Evolutionary conservation across 2,113 vertebrate genomes (phyloP).

Genomic region (Burhinus oedicnemus): DNA sequence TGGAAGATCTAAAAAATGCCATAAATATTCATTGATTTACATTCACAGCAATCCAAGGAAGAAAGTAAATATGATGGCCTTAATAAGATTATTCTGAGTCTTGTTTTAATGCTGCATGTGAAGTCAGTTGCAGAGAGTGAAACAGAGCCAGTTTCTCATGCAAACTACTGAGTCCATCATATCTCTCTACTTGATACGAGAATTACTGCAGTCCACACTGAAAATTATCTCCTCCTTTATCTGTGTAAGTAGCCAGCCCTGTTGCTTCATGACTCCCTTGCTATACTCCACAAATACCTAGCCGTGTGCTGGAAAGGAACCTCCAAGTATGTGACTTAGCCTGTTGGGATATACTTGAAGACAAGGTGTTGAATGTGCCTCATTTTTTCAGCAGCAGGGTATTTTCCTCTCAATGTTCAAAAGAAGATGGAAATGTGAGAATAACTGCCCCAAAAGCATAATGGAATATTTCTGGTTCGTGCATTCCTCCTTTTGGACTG

Average conservation of each 20-base stretch:
- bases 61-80: neutral
- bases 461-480: neutral
- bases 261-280: neutral
- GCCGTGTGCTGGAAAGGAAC: neutral
- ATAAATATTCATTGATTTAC: constrained; percentile 36
- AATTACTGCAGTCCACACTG: neutral
- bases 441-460: neutral
- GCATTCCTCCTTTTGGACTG: neutral
- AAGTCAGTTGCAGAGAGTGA: neutral
- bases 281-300: neutral
- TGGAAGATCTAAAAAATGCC: constrained; percentile 26
- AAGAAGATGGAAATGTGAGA: neutral
- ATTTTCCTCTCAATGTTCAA: neutral
- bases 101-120: neutral
- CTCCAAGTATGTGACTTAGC: neutral
- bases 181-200: neutral
- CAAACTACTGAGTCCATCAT: neutral
- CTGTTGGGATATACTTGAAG: neutral
- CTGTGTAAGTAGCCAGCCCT: neutral
- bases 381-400: neutral
- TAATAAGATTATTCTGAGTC: neutral
- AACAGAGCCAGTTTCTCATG: neutral
- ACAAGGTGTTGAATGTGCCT: neutral
- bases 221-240: neutral
- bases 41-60: neutral